These are phyloP conservation scores for Diploscapter pachys DNA, from an alignment of 1,140 invertebrate species.

Conservation along the genomic window DNA sequence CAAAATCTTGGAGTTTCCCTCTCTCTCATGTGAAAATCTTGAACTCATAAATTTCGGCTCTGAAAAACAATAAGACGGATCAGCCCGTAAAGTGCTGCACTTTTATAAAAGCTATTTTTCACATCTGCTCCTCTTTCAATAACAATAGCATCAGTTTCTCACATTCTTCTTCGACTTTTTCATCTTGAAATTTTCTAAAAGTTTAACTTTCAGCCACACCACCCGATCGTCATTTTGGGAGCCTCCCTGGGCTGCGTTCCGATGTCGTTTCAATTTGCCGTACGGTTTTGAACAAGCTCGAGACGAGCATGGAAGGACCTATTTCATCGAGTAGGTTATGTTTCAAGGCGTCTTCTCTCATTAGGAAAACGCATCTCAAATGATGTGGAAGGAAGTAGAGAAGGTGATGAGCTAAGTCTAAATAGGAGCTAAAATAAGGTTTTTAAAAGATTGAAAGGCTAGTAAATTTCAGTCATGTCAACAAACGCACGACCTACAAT, in stretches of 20 bases:
- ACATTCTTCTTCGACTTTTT: too few relatives aligned
- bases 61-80: not conserved
- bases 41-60: too few relatives aligned
- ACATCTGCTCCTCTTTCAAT: too few relatives aligned
- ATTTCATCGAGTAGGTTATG: slow-evolving; percentile 80
- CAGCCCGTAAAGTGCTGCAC: too few relatives aligned
- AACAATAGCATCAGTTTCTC: too few relatives aligned
- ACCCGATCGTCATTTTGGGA: slow-evolving; percentile 40
- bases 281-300: slow-evolving; percentile 83
- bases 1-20: not conserved
- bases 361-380: too few relatives aligned
- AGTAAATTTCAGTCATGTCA: slow-evolving; percentile 71
- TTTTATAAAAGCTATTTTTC: too few relatives aligned
- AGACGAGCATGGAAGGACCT: slow-evolving; percentile 74
- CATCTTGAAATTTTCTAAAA: not conserved
- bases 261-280: slow-evolving; percentile 64
- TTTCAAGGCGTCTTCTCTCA: slow-evolving; percentile 33
- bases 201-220: slow-evolving; percentile 31
- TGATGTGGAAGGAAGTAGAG: too few relatives aligned
- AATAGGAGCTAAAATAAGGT: too few relatives aligned
- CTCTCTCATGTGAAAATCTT: not conserved
- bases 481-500: slow-evolving; percentile 83
- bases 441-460: slow-evolving; percentile 2
- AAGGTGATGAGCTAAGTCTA: too few relatives aligned
- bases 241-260: slow-evolving; percentile 39